These are phyloP conservation scores for Periparus ater DNA, from an alignment of 2,797 vertebrate species.

Conservation along the genomic window DNA sequence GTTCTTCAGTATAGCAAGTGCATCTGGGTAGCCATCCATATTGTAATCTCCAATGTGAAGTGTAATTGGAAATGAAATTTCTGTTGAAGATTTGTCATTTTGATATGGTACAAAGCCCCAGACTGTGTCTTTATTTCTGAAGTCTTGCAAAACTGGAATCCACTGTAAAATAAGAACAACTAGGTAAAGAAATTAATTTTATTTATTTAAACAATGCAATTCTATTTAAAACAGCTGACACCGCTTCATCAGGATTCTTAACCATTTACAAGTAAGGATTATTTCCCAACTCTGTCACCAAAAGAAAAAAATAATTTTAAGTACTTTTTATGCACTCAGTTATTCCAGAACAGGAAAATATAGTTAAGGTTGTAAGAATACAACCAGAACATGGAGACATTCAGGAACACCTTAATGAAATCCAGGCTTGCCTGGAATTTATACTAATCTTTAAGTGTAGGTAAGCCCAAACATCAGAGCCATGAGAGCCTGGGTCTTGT, in stretches of 20 bases:
- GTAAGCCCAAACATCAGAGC: neutral
- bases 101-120: conserved; percentile 86
- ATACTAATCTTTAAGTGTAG: neutral
- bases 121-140: conserved; percentile 82
- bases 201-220: neutral
- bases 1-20: conserved; percentile 90
- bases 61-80: conserved; percentile 78
- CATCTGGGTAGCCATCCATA: conserved; percentile 98
- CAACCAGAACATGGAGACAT: neutral
- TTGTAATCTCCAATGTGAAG: conserved; percentile 97
- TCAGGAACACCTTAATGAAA: neutral
- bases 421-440: neutral
- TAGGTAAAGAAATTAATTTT: neutral
- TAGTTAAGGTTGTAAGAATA: neutral
- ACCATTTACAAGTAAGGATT: neutral
- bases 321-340: neutral
- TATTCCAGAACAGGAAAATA: neutral
- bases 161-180: conserved; percentile 76
- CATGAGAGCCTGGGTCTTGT: neutral
- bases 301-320: neutral
- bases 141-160: conserved; percentile 86
- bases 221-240: neutral
- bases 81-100: conserved; percentile 26
- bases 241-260: neutral
- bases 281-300: neutral